Conservation (phyloP, 2,888 invertebrate species). For the Clivina fossor region DNA sequence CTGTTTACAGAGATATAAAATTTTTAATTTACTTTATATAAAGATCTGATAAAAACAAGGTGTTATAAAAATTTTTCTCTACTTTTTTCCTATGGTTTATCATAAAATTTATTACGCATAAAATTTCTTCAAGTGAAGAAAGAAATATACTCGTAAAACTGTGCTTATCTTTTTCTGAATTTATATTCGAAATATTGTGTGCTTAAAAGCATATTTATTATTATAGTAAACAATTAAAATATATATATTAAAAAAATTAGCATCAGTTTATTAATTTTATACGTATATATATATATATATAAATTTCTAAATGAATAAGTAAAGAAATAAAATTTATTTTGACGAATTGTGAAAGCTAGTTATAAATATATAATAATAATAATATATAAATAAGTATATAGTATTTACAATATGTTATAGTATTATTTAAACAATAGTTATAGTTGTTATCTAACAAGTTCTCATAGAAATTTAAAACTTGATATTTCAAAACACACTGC, state of each 20-base stretch:
- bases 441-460: conserved; percentile 27
- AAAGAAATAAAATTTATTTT: not conserved
- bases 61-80: conserved; percentile 29
- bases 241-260: no score
- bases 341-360: conserved; percentile 21
- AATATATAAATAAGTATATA: conserved; percentile 15
- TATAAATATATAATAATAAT: conserved; percentile 14
- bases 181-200: no score
- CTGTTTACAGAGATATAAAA: conserved; percentile 23
- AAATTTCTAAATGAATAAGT: not conserved
- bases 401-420: conserved; percentile 21
- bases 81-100: conserved; percentile 23
- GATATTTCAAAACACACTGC: conserved; percentile 22
- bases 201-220: no score
- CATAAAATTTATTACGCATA: conserved; percentile 31
- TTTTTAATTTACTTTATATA: conserved; percentile 27
- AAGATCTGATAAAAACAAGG: conserved; percentile 29
- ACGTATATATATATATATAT: not conserved
- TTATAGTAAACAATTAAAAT: conserved; percentile 22
- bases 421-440: conserved; percentile 24
- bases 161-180: conserved; percentile 14
- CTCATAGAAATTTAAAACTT: conserved; percentile 29
- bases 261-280: no score
- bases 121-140: conserved; percentile 21
- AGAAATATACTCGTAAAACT: conserved; percentile 22